Conservation (phyloP, 2,888 invertebrate species). For the Anodontia alba region DNA sequence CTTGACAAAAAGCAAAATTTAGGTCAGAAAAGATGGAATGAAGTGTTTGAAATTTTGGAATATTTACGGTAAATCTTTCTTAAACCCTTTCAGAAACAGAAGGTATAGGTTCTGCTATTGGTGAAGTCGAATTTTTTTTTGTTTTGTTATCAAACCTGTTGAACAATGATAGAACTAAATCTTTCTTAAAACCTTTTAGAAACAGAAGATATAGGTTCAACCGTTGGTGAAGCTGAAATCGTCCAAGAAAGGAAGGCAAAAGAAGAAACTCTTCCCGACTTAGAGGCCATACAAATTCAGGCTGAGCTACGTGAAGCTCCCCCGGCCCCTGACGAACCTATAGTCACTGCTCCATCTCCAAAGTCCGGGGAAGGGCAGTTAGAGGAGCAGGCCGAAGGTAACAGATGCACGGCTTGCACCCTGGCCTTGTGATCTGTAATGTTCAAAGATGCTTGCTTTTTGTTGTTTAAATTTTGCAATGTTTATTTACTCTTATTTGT, state of each 20-base stretch:
- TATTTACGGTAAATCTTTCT: too few relatives aligned
- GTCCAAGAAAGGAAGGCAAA: constrained; percentile 56
- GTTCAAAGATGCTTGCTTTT: background rate
- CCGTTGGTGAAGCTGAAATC: constrained; percentile 68
- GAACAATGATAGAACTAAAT: too few relatives aligned
- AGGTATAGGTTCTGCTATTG: too few relatives aligned
- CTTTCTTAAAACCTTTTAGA: constrained; percentile 44
- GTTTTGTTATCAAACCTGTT: too few relatives aligned
- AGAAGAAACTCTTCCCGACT: constrained; percentile 51
- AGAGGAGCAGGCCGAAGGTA: constrained; percentile 11
- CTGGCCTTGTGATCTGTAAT: background rate
- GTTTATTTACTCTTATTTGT: background rate
- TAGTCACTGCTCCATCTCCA: background rate
- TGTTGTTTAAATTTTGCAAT: constrained; percentile 1
- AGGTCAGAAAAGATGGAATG: too few relatives aligned
- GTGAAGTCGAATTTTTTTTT: too few relatives aligned
- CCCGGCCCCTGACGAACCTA: constrained; percentile 27
- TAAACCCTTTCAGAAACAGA: too few relatives aligned
- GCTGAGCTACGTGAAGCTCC: constrained; percentile 50
- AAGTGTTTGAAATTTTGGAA: too few relatives aligned
- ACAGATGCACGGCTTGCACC: background rate
- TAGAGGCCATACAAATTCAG: constrained; percentile 44
- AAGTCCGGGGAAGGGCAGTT: background rate
- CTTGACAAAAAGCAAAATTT: too few relatives aligned
- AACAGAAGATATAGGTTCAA: constrained; percentile 55